Percentiles rank a stretch among this genome's conserved stretches.
Evolutionary conservation across 2,113 vertebrate species (phyloP).

Genomic region (Gasterosteus nipponicus): DNA sequence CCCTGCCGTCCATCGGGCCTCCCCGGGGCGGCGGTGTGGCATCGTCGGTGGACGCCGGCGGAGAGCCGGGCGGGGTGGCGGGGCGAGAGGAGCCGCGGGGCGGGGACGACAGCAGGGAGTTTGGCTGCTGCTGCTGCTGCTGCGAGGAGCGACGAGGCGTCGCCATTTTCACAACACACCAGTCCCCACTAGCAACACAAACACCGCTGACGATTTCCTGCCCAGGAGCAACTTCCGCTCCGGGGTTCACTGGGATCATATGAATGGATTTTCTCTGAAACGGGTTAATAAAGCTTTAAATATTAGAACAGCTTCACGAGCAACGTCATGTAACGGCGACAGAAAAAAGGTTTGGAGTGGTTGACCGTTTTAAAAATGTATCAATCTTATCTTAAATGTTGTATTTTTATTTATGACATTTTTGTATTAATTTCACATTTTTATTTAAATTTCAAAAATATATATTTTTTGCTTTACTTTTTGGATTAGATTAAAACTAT

Average conservation of each 20-base stretch:
- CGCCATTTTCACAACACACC: conserved; percentile 79
- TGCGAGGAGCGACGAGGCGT: conserved; percentile 74
- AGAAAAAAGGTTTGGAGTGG: background rate
- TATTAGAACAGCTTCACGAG: background rate
- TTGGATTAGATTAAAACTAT: background rate
- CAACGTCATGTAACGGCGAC: background rate
- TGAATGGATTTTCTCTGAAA: background rate
- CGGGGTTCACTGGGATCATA: background rate
- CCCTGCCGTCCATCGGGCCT: conserved; percentile 37
- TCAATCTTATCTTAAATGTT: background rate
- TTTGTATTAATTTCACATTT: background rate
- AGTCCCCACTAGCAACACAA: conserved; percentile 74
- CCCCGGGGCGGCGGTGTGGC: conserved; percentile 27
- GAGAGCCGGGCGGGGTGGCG: conserved; percentile 48
- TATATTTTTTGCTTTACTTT: background rate
- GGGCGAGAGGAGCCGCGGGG: conserved; percentile 56
- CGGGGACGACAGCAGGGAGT: conserved; percentile 57
- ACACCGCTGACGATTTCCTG: conserved; percentile 73
- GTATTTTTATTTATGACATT: background rate
- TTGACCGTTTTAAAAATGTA: background rate
- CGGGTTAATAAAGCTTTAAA: background rate
- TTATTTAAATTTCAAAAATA: background rate
- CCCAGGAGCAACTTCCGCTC: conserved; percentile 57
- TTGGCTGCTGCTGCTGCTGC: conserved; percentile 53
- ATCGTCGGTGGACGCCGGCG: conserved; percentile 46